These are phyloP conservation scores for Teleogryllus occipitalis DNA, from an alignment of 1,140 invertebrate species.

Conservation along the genomic window DNA sequence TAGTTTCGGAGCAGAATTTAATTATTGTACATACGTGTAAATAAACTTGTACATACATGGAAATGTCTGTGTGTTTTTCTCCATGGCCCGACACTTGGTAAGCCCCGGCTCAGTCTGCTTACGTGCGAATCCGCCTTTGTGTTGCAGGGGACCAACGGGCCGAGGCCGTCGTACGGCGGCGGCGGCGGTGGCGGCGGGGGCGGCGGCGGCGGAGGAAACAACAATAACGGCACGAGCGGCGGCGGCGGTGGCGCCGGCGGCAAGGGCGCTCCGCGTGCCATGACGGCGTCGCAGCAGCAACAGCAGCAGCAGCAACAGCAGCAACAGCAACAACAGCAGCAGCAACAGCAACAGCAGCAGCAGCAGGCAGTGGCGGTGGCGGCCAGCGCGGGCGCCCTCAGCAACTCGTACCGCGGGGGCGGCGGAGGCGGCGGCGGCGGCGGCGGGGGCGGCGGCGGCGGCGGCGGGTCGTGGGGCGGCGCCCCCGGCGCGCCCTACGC, in stretches of 20 bases:
- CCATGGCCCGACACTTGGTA: too few relatives aligned
- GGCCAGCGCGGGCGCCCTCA: background rate
- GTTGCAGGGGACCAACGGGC: background rate
- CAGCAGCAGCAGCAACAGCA: background rate
- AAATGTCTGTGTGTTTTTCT: too few relatives aligned
- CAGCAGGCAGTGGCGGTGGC: background rate
- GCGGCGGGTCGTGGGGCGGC: background rate
- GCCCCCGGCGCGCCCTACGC: background rate
- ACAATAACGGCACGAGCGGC: background rate
- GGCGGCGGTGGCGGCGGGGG: too few relatives aligned
- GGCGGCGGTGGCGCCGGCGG: too few relatives aligned
- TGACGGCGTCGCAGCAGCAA: background rate
- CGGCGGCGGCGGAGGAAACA: background rate
- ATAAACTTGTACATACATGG: too few relatives aligned
- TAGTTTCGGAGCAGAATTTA: too few relatives aligned
- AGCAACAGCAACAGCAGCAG: background rate
- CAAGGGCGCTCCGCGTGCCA: background rate
- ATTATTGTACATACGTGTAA: too few relatives aligned
- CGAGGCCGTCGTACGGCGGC: background rate
- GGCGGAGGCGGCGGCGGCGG: too few relatives aligned
- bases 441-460: too few relatives aligned
- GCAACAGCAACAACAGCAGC: too few relatives aligned
- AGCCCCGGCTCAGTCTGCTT: too few relatives aligned
- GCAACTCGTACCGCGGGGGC: background rate
- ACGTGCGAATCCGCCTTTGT: background rate